Base-by-base conservation (phyloP, 2,888 invertebrate genomes). In the Coelinius sp. region DNA sequence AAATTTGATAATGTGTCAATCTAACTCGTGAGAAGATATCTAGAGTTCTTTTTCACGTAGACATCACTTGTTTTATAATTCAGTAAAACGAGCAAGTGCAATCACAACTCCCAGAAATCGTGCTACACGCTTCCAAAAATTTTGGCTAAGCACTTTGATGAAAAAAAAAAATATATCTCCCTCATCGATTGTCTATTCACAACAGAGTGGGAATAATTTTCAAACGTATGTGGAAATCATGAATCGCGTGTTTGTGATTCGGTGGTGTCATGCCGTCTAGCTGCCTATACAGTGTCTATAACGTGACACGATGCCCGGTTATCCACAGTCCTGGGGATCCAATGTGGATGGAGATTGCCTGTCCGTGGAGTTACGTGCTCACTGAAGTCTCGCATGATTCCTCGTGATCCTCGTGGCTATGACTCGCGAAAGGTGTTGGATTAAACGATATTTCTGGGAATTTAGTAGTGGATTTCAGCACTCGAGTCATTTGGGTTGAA, bases 351-450 rank as follows among this genome's bases (percentile, higher is more conserved):
- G 71, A 67, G 46, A 77, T 77, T 46, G 76, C 72, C 71, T 77
- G 75, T 74, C 76, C 70, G 69, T 65, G 7, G 49, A 70, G 73
- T 75, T 73, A 75, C 75, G 73, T 75, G 75, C 63, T 62, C 64
- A 65, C 67, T 69, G 41, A 67, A 68, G 56, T 44, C 74, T 73
- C 73, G 63, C 74, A 71, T 46, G 68, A 52, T 66, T 38, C 24
- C 24, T 35, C 24, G n/a, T 27, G 56, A n/a, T 5, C 63, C 63
- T 17, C 17, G 46, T 66, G 24, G 12, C 31, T 52, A 24, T 38
- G 49, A 67, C 52, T 53, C n/a, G 22, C 53, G 35, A 10, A 10
- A 49, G 46, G 46, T 17, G 46, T 49, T 8, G 46, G 20, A 8
- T 20, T 49, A 10, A 20, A 20, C 20, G 46, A 49, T 6, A 31